phyloP scores from a whole-genome alignment of 2,888 invertebrate species.

The Cartodere bifasciata region DNA sequence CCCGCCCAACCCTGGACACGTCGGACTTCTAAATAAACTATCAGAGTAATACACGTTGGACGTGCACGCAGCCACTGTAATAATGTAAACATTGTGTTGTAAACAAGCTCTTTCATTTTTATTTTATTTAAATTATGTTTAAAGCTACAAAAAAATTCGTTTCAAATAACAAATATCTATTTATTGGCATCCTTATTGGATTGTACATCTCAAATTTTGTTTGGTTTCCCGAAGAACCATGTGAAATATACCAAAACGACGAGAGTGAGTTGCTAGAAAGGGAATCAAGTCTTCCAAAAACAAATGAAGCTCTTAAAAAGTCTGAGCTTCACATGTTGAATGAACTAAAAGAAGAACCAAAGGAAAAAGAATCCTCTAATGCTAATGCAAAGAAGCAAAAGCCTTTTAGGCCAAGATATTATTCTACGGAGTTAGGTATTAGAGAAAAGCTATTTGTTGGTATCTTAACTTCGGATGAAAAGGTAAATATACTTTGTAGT shows the following conservation, averaged over 20 bases:
- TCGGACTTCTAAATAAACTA: too few species aligned
- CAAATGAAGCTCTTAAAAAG: too few species aligned
- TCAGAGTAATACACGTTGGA: too few species aligned
- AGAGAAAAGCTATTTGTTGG: conserved; percentile 79
- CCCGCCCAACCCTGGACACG: too few species aligned
- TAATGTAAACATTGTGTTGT: too few species aligned
- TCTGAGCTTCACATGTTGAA: too few species aligned
- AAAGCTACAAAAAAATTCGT: conserved; percentile 14
- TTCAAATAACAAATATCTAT: conserved; percentile 24
- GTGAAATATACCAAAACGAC: neutral
- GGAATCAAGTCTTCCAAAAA: too few species aligned
- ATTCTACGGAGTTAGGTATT: conserved; percentile 90
- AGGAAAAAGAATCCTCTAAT: conserved; percentile 1
- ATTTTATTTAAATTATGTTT: too few species aligned
- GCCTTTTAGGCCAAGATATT: conserved; percentile 78
- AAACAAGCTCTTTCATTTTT: too few species aligned
- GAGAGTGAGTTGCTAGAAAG: conserved; percentile 18
- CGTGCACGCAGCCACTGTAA: too few species aligned
- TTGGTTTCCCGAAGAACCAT: conserved; percentile 7
- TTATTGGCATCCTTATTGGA: conserved; percentile 25
- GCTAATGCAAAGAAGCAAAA: conserved; percentile 30
- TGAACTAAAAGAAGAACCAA: neutral
- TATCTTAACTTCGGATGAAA: conserved; percentile 65
- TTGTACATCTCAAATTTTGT: conserved; percentile 25
- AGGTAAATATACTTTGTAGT: too few species aligned